phyloP scores from a whole-genome alignment of 2,113 vertebrate genomes.

The Oncorhynchus keta region DNA sequence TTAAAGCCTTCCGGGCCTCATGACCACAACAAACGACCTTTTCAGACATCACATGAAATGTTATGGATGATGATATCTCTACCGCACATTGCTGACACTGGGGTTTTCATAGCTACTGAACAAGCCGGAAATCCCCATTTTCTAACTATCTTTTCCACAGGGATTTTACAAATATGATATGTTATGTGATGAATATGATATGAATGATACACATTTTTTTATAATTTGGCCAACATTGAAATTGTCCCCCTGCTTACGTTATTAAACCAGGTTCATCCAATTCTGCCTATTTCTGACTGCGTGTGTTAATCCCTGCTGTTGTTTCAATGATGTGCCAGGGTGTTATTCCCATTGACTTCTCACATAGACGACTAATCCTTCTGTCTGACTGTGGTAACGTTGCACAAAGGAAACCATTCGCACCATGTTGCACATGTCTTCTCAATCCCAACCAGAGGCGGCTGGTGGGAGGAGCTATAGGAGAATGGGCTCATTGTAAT shows the following conservation, averaged over 20 bases:
- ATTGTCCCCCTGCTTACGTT: neutral
- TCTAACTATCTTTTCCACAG: neutral
- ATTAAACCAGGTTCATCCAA: constrained; percentile 23
- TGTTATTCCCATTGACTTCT: constrained; percentile 22
- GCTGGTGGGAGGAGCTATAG: no score
- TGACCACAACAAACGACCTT: constrained; percentile 55
- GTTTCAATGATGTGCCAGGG: constrained; percentile 43
- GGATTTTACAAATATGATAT: no score
- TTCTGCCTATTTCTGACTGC: constrained; percentile 29
- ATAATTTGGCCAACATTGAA: neutral
- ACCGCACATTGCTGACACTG: neutral
- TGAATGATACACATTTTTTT: neutral
- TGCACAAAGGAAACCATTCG: constrained; percentile 42
- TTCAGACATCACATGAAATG: constrained; percentile 49
- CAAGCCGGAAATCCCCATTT: neutral
- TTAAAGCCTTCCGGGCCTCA: constrained; percentile 42
- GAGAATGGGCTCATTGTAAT: no score
- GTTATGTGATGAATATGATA: no score
- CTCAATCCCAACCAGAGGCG: neutral
- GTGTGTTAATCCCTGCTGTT: constrained; percentile 36
- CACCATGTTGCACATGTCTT: neutral
- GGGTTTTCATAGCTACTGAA: neutral
- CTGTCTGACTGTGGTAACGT: constrained; percentile 17
- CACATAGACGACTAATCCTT: constrained; percentile 27
- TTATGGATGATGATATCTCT: no score